Conservation (phyloP, 2,113 vertebrate species). For the Ovibos moschatus region DNA sequence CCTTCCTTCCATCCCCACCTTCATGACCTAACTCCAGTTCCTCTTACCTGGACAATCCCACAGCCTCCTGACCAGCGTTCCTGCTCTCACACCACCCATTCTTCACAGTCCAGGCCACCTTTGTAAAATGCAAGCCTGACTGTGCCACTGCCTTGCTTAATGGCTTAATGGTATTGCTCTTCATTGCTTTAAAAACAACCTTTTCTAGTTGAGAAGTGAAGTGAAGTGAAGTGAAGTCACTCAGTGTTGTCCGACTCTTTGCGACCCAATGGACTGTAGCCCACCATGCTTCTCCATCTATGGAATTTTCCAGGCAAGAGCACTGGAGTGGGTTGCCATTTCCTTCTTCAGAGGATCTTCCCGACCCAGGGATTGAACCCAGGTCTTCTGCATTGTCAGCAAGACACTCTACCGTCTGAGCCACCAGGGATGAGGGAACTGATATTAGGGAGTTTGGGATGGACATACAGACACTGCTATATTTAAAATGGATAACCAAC, state of each 20-base stretch:
- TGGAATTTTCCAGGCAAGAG: no score
- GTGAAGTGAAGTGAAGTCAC: no score
- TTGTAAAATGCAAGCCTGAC: background rate
- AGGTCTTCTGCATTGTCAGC: no score
- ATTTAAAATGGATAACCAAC: background rate
- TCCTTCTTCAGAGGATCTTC: no score
- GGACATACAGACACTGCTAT: background rate
- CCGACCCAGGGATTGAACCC: no score
- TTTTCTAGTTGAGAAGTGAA: background rate
- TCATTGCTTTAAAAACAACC: background rate
- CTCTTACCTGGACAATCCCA: background rate
- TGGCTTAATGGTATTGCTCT: background rate
- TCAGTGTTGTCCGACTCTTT: no score
- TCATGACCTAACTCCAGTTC: no score
- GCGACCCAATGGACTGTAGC: no score
- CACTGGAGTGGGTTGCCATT: no score
- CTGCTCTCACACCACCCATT: no score
- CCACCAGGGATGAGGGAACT: background rate
- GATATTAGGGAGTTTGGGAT: background rate
- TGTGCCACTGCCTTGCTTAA: background rate
- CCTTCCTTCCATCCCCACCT: background rate
- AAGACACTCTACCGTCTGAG: no score
- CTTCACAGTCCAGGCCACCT: background rate
- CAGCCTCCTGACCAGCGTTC: background rate
- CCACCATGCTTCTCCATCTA: no score